A percentile compares a stretch with the other conserved stretches of the same genome.
Conservation (phyloP, 2,113 vertebrate species). For the Eolophus roseicapilla region DNA sequence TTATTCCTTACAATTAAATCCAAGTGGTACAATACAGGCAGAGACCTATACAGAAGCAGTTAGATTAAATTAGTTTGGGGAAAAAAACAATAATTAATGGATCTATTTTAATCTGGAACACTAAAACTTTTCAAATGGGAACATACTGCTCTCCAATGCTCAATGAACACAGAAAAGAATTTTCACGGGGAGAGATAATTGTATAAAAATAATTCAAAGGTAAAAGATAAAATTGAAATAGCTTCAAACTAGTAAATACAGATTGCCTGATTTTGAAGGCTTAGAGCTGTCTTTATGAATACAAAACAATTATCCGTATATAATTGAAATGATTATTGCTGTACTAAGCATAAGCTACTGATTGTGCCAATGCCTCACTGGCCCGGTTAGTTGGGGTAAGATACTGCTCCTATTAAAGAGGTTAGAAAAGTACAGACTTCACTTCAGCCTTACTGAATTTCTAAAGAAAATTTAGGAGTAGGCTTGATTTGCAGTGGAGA, state of each 20-base stretch:
- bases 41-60: background rate
- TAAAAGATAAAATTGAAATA: slow-evolving; percentile 11
- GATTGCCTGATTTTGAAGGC: background rate
- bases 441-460: background rate
- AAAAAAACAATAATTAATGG: background rate
- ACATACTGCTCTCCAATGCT: background rate
- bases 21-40: background rate
- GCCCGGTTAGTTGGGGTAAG: background rate
- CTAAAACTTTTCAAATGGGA: background rate
- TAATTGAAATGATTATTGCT: slow-evolving; percentile 9
- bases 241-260: slow-evolving; percentile 20
- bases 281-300: background rate
- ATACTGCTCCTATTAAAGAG: background rate
- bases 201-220: background rate
- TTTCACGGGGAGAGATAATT: background rate
- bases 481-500: background rate
- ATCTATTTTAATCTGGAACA: background rate
- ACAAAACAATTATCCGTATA: background rate
- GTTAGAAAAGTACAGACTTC: background rate
- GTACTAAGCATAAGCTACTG: background rate
- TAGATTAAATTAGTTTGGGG: background rate
- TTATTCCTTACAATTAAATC: background rate
- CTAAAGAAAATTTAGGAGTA: background rate
- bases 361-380: background rate
- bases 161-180: background rate